These are phyloP conservation scores for Syngnathoides biaculeatus DNA, from an alignment of 2,113 vertebrate genomes.

Conservation along the genomic window DNA sequence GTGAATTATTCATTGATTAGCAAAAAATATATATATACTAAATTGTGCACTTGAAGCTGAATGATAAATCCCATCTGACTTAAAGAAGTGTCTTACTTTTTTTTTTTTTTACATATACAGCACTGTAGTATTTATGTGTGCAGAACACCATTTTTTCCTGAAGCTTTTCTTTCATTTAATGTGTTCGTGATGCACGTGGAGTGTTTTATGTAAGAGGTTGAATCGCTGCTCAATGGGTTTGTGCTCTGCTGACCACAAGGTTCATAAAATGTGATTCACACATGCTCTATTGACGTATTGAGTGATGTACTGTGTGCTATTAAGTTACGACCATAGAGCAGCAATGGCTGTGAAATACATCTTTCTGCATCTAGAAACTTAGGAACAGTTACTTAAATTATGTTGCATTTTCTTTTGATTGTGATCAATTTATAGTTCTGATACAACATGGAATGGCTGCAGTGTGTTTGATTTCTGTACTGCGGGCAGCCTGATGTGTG, in stretches of 20 bases:
- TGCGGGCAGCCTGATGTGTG: neutral
- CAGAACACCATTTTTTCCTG: neutral
- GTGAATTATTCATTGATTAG: too few relatives aligned
- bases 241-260: neutral
- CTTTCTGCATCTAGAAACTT: neutral
- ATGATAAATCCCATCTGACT: too few relatives aligned
- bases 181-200: neutral
- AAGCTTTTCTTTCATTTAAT: neutral
- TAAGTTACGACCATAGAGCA: neutral
- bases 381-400: constrained; percentile 16
- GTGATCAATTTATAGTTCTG: constrained; percentile 17
- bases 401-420: constrained; percentile 23
- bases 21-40: too few relatives aligned
- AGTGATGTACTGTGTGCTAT: neutral
- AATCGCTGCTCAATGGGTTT: neutral
- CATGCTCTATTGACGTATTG: constrained; percentile 1
- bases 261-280: neutral
- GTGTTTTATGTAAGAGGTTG: neutral
- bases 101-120: too few relatives aligned
- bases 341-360: neutral
- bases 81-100: too few relatives aligned
- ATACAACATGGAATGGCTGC: constrained; percentile 11
- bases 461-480: neutral
- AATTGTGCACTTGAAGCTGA: too few relatives aligned
- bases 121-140: neutral